Evolutionary conservation across 2,888 invertebrate species (phyloP), one percentile per base, ranked within the genome.

Genomic region (Dicranocentrus wangi): DNA sequence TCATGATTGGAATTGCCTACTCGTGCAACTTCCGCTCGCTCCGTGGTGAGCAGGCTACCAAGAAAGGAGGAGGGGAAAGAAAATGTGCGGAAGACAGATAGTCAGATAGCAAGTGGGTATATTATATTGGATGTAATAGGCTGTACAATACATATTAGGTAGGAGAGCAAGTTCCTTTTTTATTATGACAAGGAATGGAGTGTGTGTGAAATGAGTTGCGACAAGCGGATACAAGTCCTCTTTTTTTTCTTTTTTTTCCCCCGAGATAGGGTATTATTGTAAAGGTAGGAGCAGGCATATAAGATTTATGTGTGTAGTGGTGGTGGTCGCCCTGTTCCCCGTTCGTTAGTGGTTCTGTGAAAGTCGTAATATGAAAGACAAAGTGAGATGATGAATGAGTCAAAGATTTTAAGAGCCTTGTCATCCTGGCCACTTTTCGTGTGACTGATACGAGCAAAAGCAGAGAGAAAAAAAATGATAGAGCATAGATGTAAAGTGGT

Each of bases 331-430:
- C 7, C 47, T n/a, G 47, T 27, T n/a, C 28, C 27, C 42, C 28
- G 58, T 25, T 77, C 69, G 71, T 79, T 47, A 58, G 66, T 65
- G 71, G 71, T 25, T 70, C 23, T 28, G 39, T 63, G 70, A 85
- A 86, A 28, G 84, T 86, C 27, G 85, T 85, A 82, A 85, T 86
- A 43, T 78, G 85, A 65, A 71, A 78, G 71, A 73, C 81, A 69
- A 81, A 84, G 78, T 77, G 82, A 73, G 79, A 81, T 71, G 70
- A 77, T 82, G 78, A 77, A 68, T 71, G 81, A 81, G 77, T 73
- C 55, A 83, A 61, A 78, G 81, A 83, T 81, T 81, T 80, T 72
- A 81, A 83, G 81, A 77, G 81, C 28, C 71, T 71, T 79, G 71
- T 71, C 71, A 79, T 79, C 60, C 32, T 39, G 43, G 19, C 79